phyloP scores from a whole-genome alignment of 2,113 vertebrate species.

The Psettodes erumei region DNA sequence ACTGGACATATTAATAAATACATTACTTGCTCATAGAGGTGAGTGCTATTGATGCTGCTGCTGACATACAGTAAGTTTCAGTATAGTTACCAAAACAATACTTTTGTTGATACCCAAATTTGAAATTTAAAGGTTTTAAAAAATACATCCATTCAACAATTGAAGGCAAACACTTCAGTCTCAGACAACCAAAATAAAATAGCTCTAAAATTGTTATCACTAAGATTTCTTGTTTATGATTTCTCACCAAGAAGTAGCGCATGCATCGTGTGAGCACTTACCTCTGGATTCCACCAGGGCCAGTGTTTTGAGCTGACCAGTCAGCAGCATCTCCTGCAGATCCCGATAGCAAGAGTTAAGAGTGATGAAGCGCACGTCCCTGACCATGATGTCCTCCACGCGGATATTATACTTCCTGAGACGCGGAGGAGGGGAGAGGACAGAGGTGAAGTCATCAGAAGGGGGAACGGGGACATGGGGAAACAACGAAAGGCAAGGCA shows the following conservation, averaged over 20 bases:
- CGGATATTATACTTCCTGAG: constrained; percentile 94
- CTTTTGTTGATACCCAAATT: background rate
- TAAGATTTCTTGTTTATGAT: too few relatives aligned
- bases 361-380: constrained; percentile 91
- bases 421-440: constrained; percentile 1
- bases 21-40: too few relatives aligned
- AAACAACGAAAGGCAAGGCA: background rate
- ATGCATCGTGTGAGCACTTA: constrained; percentile 20
- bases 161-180: too few relatives aligned
- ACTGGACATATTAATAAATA: constrained; percentile 10
- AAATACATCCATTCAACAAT: too few relatives aligned
- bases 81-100: background rate
- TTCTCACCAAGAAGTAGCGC: too few relatives aligned
- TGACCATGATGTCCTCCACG: constrained; percentile 98
- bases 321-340: constrained; percentile 89
- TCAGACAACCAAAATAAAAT: too few relatives aligned
- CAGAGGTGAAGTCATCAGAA: constrained; percentile 1
- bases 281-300: constrained; percentile 85
- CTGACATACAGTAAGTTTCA: too few relatives aligned
- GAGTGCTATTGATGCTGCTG: too few relatives aligned
- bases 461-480: background rate
- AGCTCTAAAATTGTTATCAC: too few relatives aligned
- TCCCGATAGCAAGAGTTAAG: constrained; percentile 93
- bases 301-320: constrained; percentile 91
- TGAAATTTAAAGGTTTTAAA: background rate